Evolutionary conservation across 2,888 invertebrate genomes (phyloP), one percentile per base, ranked within the genome.

Genomic region (Saturnia pavonia): DNA sequence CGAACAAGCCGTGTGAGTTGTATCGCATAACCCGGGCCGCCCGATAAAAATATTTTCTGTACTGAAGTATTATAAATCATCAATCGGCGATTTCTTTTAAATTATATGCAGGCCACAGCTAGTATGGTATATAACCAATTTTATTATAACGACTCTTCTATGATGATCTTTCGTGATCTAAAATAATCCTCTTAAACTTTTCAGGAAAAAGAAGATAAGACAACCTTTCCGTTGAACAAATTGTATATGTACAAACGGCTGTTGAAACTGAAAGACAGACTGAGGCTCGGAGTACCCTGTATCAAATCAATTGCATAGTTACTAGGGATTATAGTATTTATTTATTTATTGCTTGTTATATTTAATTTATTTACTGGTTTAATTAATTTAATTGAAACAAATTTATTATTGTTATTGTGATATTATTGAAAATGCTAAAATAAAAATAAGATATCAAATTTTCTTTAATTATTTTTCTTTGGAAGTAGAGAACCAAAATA

Each of bases 211-310:
- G 79, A 80, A 42, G 67, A 54, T 0, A 88, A 85, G 71, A 80
- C 77, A 45, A 78, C 84, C 34, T 87, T 86, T 66, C 78, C 86
- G 16, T 73, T 75, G 0, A 80, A 85, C 71, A 87, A 87, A 71
- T 69, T 88, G 12, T 71, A 74, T 1, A 87, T 90, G 86, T 91
- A 89, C 77, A 90, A 91, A 72, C 84, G 89, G 68, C 74, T 91
- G 22, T 69, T 89, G 9, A 82, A 83, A 71, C 77, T 91, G 0
- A 86, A 88, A 68, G 88, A 88, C 40, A 81, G 88, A 73, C 70
- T 91, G 63, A 72, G 72, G 19, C 34, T 72, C 40, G 72, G 72
- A 63, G 69, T 72, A 11, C 72, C 72, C 8, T 67, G 68, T 22
- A 19, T 72, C 6, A 72, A 72, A 48, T 54, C 72, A 34, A 69